Conservation (phyloP, 2,113 vertebrate genomes). For the Theropithecus gelada region DNA sequence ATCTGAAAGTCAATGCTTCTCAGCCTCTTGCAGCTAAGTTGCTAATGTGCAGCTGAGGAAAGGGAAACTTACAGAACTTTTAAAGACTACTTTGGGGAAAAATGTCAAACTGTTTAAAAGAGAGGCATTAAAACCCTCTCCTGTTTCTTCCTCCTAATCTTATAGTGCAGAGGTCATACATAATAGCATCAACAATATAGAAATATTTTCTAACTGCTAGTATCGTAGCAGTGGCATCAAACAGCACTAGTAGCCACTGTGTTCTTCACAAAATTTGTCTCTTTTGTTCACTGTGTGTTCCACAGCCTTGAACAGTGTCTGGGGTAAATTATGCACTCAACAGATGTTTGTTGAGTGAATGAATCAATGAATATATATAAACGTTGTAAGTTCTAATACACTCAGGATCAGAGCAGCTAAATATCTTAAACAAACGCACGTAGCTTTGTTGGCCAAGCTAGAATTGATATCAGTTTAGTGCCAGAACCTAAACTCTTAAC, state of each 20-base stretch:
- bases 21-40: not conserved
- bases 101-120: not conserved
- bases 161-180: not conserved
- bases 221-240: not conserved
- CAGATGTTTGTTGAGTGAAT: not conserved
- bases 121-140: not conserved
- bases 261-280: not conserved
- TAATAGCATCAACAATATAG: not conserved
- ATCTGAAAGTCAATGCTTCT: not conserved
- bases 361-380: not conserved
- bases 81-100: not conserved
- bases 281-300: not conserved
- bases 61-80: not conserved
- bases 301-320: not conserved
- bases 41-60: not conserved
- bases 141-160: not conserved
- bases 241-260: accelerated
- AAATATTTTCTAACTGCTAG: not conserved
- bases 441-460: not conserved
- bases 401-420: not conserved
- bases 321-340: not conserved
- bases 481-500: not conserved
- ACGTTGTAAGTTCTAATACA: not conserved
- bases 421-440: not conserved
- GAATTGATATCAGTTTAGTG: not conserved